Base-by-base conservation (phyloP, 2,888 invertebrate species). In the Iphiclides podalirius region DNA sequence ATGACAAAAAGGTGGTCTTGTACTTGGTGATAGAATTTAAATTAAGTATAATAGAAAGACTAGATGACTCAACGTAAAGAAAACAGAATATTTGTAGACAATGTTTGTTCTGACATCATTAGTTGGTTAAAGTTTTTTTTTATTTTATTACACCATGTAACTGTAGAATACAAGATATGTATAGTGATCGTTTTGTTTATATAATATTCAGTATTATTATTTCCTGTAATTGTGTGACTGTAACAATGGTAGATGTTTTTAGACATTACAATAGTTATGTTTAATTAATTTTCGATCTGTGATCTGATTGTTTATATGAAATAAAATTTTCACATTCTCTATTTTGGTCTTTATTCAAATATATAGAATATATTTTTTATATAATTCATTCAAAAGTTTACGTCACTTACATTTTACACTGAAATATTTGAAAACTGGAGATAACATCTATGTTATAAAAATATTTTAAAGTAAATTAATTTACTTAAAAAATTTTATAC, bases 221-320 rank as follows among this genome's bases (percentile, higher is more conserved):
- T 28, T 37, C 0, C 23, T 17, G 9, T 38, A 28, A 15, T 48
- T 42, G 28, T 42, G 16, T 44, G 34, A 39, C 17, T 39, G 16
- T 49, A 34, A 28, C 34, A 15, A 15, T n/a, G 28, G 14, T 40
- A 38, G 16, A 23, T 38, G 4, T 40, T 31, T 40, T 36, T 33
- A 39, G 16, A n/a, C 34, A 41, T 48, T 11, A 33, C 33, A 31
- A 48, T 42, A 34, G 16, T 43, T 48, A 28, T 35, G 37, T 46
- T 51, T 41, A 42, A 45, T 41, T 51, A 40, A 41, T 51, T 51
- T 51, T 34, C 17, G 31, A 42, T 51, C 51, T 46, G 46, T 51
- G 51, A 51, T 51, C 42, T 33, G 42, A 51, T 38, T 45, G 51
- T 46, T 51, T 51, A 41, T 39, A 37, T 46, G 40, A 34, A 47